Evolutionary conservation across 2,797 vertebrate genomes (phyloP), one percentile per base, ranked within the genome.

Genomic region (Halcyon leucocephala): DNA sequence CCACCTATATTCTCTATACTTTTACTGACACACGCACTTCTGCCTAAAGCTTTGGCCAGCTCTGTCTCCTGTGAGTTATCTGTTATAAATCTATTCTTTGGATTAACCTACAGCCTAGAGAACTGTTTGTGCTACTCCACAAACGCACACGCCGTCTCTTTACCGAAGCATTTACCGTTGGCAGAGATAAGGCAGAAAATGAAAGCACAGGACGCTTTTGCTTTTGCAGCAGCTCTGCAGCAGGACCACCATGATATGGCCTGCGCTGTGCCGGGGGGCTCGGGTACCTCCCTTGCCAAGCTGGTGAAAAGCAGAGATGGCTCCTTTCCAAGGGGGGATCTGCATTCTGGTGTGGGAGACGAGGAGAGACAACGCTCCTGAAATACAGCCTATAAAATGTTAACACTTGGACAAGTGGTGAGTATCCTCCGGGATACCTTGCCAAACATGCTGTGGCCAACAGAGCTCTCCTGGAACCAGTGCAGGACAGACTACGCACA

Each of bases 231-330:
- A 61, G 37, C 18, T 52, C 31, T 0, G 4, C 46, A 39, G 44
- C 62, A 42, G 78, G 24, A 57, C 18, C 1, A 0, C 28, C 0
- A 0, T 0, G 0, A 7, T 6, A 7, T 6, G 37, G 66, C 66
- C 55, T 52, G 57, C 1, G 0, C 24, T 3, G 0, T n/a, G 35
- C 31, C 6, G 10, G 41, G 77, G 35, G 16, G 31, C 61, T 37
- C 1, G 0, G 1, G 41, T 61, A 51, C 39, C 28, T 72, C n/a
- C 26, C 22, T 37, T 39, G 12, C 16, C 0, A 2, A 39, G n/a
- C 24, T 54, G 42, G 15, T 25, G 48, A 17, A 39, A 65, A 83
- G 31, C 52, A 64, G 25, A 55, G 42, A 10, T 48, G 66, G 58
- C 62, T 82, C 39, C 64, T 78, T 60, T 37, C 71, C 52, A 73